Conservation (phyloP, 2,113 vertebrate species). For the Oncorhynchus nerka region DNA sequence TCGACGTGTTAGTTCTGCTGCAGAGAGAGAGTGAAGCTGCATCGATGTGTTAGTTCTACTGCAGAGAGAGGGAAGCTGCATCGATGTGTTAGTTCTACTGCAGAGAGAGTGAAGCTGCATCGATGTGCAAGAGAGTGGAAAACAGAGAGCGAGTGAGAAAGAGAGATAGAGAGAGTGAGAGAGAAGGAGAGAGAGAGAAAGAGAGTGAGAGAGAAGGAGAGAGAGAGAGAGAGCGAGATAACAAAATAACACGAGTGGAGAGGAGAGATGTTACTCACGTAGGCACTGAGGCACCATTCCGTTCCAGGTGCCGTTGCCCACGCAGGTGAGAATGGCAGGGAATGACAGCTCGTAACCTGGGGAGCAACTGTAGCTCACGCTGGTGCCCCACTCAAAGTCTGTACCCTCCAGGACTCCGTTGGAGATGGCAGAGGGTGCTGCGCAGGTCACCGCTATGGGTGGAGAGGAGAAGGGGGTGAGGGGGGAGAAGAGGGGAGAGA, state of each 20-base stretch:
- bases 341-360: constrained; percentile 95
- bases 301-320: constrained; percentile 91
- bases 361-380: constrained; percentile 93
- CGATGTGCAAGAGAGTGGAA: too few relatives aligned
- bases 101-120: too few relatives aligned
- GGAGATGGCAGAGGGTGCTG: constrained; percentile 82
- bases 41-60: too few relatives aligned
- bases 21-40: too few relatives aligned
- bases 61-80: too few relatives aligned
- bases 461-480: too few relatives aligned
- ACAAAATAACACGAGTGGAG: not conserved
- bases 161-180: too few relatives aligned
- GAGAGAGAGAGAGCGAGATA: constrained; percentile 11
- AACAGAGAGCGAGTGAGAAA: too few relatives aligned
- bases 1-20: too few relatives aligned
- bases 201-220: not conserved
- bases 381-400: constrained; percentile 92
- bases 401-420: constrained; percentile 92
- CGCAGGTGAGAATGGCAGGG: constrained; percentile 91
- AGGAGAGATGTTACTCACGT: constrained; percentile 80
- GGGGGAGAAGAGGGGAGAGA: constrained; percentile 35
- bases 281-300: constrained; percentile 95
- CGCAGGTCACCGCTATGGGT: constrained; percentile 88
- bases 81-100: too few relatives aligned
- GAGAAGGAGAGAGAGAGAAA: not conserved